A percentile compares a stretch with the other conserved stretches of the same genome.
These are phyloP conservation scores for Pagetopsis macropterus DNA, from an alignment of 2,797 vertebrate species.

Conservation along the genomic window DNA sequence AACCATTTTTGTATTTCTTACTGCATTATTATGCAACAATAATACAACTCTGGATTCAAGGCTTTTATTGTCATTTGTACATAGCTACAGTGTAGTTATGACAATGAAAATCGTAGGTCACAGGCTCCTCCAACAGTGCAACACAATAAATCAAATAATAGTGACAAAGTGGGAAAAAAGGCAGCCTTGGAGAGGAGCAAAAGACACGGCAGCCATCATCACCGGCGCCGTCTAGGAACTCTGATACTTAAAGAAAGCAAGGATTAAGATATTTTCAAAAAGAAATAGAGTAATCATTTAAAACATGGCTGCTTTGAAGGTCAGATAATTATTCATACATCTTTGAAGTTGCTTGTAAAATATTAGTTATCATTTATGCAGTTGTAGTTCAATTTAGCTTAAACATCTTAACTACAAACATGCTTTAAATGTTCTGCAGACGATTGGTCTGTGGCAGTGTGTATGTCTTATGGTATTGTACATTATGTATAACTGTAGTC, in stretches of 20 bases:
- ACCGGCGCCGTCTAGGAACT: too few species aligned
- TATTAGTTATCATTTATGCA: not conserved
- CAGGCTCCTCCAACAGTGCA: too few species aligned
- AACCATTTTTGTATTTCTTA: not conserved
- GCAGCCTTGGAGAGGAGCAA: too few species aligned
- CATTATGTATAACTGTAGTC: not conserved
- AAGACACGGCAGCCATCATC: too few species aligned
- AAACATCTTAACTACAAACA: not conserved
- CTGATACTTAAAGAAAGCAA: conserved; percentile 1
- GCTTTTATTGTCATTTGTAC: too few species aligned
- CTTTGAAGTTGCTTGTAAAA: too few species aligned
- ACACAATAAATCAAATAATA: too few species aligned
- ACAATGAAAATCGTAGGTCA: too few species aligned
- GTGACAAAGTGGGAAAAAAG: too few species aligned
- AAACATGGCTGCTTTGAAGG: not conserved
- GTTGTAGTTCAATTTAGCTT: not conserved
- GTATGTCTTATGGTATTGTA: not conserved
- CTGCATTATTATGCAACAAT: not conserved
- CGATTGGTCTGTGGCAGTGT: not conserved
- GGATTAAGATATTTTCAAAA: not conserved
- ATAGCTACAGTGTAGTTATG: too few species aligned
- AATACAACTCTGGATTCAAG: too few species aligned
- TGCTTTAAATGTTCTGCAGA: not conserved
- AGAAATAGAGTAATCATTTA: not conserved
- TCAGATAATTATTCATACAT: not conserved